Percentiles rank a stretch among this genome's conserved stretches.
phyloP scores from a whole-genome alignment of 35 echinoderm and acorn worm genomes.

The Apostichopus japonicus region DNA sequence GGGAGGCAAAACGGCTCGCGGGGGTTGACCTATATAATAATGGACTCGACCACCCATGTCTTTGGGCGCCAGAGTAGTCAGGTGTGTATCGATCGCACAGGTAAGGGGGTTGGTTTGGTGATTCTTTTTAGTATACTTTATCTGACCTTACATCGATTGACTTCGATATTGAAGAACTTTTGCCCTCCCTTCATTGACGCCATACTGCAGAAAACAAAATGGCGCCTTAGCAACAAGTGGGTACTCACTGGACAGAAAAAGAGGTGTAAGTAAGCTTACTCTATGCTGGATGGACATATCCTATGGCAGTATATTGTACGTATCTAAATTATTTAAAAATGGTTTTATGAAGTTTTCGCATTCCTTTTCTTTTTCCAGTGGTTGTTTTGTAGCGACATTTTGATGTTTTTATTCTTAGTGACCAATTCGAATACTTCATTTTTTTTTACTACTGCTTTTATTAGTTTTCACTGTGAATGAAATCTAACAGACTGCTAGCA shows the following conservation, averaged over 20 bases:
- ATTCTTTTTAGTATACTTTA: constrained; percentile 15
- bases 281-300: no score
- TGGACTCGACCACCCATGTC: constrained; percentile 33
- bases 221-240: neutral
- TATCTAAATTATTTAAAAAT: no score
- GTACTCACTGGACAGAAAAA: neutral
- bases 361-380: no score
- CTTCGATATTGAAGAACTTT: constrained; percentile 12
- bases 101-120: neutral
- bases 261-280: no score
- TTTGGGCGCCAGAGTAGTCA: constrained; percentile 1
- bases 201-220: neutral
- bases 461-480: no score
- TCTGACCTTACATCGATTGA: constrained; percentile 36
- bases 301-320: no score
- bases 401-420: no score
- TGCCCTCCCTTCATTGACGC: neutral
- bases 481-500: no score
- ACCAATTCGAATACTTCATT: no score
- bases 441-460: no score
- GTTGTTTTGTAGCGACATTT: no score
- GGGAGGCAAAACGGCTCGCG: neutral
- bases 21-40: constrained; percentile 25
- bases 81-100: constrained; percentile 20
- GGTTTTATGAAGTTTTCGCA: no score